Conservation (phyloP, 2,888 invertebrate species). For the Adineta ricciae region DNA sequence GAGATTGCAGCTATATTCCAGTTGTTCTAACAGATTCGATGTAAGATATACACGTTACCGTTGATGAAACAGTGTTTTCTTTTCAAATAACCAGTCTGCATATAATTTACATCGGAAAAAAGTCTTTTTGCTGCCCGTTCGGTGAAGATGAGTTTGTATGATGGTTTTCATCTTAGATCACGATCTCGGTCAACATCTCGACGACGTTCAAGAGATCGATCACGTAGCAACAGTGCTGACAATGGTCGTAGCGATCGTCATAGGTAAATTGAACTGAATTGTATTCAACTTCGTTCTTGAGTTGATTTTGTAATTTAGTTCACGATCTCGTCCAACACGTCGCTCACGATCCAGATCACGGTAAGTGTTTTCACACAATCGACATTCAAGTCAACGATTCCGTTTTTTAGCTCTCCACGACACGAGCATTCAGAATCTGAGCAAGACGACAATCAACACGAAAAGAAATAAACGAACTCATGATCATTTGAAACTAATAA, state of each 20-base stretch:
- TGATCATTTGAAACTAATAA: neutral
- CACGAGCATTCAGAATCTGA: neutral
- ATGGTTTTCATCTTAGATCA: neutral
- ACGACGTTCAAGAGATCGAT: conserved; percentile 17
- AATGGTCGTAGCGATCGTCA: neutral
- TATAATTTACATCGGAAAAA: neutral
- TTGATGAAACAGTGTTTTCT: neutral
- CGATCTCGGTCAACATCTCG: conserved; percentile 7
- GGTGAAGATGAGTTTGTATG: too few relatives aligned
- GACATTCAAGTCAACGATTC: neutral
- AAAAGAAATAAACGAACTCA: neutral
- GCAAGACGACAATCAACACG: neutral
- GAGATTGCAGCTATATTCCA: conserved; percentile 3
- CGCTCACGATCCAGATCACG: neutral
- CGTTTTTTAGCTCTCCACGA: neutral
- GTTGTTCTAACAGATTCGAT: neutral
- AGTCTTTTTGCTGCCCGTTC: neutral
- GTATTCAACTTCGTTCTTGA: neutral
- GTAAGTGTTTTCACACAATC: neutral
- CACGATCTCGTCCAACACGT: neutral
- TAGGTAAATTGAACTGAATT: neutral
- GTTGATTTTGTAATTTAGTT: neutral
- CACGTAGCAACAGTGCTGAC: neutral
- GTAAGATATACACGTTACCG: neutral
- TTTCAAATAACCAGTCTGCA: neutral